Percentiles rank a stretch among this genome's conserved stretches.
Conservation (phyloP, 1,140 invertebrate species). For the Cheumatopsyche charites region DNA sequence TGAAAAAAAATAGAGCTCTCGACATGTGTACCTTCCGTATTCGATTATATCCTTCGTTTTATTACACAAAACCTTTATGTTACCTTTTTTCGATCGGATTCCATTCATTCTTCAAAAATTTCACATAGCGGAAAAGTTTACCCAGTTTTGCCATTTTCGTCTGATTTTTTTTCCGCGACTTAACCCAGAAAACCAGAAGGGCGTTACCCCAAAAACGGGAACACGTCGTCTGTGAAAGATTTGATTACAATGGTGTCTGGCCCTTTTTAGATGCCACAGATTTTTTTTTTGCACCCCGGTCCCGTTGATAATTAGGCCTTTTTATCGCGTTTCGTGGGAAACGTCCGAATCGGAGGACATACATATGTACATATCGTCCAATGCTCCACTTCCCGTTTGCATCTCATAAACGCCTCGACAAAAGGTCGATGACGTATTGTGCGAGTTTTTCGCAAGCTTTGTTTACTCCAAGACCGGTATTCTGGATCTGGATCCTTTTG, state of each 20-base stretch:
- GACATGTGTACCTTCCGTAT: not conserved
- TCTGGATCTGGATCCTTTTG: not conserved
- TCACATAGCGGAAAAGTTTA: conserved; percentile 23
- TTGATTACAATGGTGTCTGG: conserved; percentile 39
- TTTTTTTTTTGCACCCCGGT: conserved; percentile 22
- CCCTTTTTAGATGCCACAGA: conserved; percentile 12
- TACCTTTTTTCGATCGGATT: not conserved
- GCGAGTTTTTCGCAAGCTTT: not conserved
- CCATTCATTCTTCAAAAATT: conserved; percentile 12
- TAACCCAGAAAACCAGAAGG: conserved; percentile 24
- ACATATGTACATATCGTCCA: not conserved
- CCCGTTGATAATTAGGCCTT: conserved; percentile 32
- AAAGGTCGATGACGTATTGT: not conserved
- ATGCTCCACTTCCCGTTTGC: not conserved
- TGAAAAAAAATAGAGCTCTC: not conserved
- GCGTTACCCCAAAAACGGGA: conserved; percentile 28
- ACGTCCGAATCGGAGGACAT: not conserved
- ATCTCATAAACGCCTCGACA: not conserved
- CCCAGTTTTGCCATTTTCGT: conserved; percentile 12
- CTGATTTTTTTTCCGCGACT: not conserved
- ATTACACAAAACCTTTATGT: not conserved
- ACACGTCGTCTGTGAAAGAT: conserved; percentile 35
- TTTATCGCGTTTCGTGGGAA: conserved; percentile 29
- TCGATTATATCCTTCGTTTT: not conserved
- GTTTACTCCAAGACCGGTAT: not conserved